phyloP scores from a whole-genome alignment of 2,797 vertebrate genomes.

The Tangara arthus region DNA sequence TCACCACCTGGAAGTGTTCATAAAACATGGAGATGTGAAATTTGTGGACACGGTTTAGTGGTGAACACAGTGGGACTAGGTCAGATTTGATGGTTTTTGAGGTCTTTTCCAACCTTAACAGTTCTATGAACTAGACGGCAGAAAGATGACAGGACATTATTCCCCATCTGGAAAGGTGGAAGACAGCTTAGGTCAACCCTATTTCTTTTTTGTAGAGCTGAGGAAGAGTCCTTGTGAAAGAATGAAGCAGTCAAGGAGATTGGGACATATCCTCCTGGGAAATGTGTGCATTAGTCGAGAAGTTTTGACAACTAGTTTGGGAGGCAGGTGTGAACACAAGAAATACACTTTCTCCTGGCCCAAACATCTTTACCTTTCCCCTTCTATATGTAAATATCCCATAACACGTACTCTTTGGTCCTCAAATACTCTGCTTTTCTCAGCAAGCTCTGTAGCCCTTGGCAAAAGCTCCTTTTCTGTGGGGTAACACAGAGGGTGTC shows the following conservation, averaged over 20 bases:
- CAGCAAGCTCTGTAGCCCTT: background rate
- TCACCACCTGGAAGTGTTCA: background rate
- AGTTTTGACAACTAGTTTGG: background rate
- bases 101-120: background rate
- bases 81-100: background rate
- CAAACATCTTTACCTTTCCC: background rate
- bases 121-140: background rate
- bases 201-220: background rate
- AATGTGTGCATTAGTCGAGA: accelerated
- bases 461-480: accelerated
- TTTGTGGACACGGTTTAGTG: background rate
- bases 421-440: background rate
- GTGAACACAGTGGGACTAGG: background rate
- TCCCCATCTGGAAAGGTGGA: background rate
- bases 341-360: background rate
- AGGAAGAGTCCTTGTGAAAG: background rate
- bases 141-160: background rate
- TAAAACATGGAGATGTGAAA: background rate
- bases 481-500: background rate
- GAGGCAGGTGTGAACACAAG: background rate
- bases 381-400: background rate
- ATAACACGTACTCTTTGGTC: accelerated
- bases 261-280: background rate
- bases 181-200: background rate
- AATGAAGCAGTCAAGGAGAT: background rate